These are phyloP conservation scores for Poecilia gillii DNA, from an alignment of 2,797 vertebrate genomes.

Conservation along the genomic window DNA sequence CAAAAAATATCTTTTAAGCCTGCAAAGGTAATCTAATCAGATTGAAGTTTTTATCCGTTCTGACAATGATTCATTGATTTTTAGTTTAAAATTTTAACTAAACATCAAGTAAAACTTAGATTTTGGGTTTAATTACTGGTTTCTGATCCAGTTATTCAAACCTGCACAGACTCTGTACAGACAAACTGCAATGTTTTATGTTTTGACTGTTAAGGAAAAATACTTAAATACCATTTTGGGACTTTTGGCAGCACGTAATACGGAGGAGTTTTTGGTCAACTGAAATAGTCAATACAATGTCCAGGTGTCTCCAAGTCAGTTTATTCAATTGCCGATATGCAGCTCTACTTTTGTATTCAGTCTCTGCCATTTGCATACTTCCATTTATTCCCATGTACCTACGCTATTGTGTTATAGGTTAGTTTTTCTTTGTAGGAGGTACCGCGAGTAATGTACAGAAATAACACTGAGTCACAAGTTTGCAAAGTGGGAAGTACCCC, in stretches of 20 bases:
- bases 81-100: background rate
- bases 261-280: background rate
- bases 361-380: background rate
- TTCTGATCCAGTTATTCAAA: background rate
- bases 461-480: background rate
- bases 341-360: background rate
- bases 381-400: background rate
- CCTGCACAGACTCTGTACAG: background rate
- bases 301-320: no score
- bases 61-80: background rate
- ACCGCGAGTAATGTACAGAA: background rate
- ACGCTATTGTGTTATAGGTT: background rate
- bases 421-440: background rate
- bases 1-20: no score
- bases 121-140: background rate
- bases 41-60: background rate
- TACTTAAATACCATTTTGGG: background rate
- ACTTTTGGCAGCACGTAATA: background rate
- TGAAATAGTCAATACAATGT: no score
- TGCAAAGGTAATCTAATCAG: background rate
- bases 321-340: background rate
- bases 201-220: background rate
- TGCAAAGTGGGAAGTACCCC: background rate
- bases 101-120: background rate
- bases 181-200: background rate